phyloP scores from a whole-genome alignment of 2,888 invertebrate species.

The Pomacea canaliculata region DNA sequence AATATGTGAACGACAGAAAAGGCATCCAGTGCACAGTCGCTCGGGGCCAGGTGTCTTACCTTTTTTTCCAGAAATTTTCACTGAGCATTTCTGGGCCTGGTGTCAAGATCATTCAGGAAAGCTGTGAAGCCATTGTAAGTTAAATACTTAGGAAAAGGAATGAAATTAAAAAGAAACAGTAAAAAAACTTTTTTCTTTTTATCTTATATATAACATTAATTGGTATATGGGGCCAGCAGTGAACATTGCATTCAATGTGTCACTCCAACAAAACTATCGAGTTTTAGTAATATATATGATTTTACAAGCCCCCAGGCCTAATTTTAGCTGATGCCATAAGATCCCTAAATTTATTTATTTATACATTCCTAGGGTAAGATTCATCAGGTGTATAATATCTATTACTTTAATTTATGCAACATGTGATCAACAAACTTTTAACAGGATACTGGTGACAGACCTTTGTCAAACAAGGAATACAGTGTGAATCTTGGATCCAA shows the following conservation, averaged over 20 bases:
- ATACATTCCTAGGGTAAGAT: no score
- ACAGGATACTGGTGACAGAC: constrained; percentile 3
- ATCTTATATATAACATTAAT: neutral
- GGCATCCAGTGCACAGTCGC: constrained; percentile 33
- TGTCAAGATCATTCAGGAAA: constrained; percentile 5
- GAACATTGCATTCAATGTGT: no score
- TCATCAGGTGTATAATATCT: no score
- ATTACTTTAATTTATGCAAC: neutral
- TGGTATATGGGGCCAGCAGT: no score
- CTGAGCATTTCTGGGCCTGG: constrained; percentile 31
- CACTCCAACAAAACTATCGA: no score
- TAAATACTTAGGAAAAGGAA: neutral
- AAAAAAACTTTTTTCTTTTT: neutral
- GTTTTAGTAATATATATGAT: no score
- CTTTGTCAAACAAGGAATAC: neutral
- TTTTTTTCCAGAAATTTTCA: constrained; percentile 37
- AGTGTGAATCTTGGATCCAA: neutral
- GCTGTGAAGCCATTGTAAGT: constrained; percentile 25
- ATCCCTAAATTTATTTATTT: no score
- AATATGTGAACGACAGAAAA: constrained; percentile 8
- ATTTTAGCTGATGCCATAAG: no score
- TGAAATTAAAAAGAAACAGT: neutral
- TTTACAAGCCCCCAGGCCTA: no score
- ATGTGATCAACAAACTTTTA: neutral
- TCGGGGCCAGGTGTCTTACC: constrained; percentile 33